Evolutionary conservation across 2,797 vertebrate species (phyloP).

Genomic region (Helostoma temminkii): DNA sequence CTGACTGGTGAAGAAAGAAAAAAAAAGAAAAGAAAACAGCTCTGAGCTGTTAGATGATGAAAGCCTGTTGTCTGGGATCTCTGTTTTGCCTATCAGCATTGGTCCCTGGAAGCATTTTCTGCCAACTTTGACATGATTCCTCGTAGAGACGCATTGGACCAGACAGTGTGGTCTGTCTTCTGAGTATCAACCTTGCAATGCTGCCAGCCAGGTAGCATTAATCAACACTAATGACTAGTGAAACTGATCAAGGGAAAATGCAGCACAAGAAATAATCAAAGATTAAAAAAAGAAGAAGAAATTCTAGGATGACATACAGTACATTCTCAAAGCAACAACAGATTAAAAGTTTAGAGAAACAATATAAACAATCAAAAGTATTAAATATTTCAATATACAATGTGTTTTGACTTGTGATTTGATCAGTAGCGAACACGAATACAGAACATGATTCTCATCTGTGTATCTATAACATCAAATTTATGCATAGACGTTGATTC

Average conservation of each 20-base stretch:
- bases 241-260: background rate
- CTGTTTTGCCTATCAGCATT: slow-evolving; percentile 26
- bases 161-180: slow-evolving; percentile 30
- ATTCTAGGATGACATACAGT: background rate
- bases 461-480: slow-evolving; percentile 54
- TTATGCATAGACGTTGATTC: slow-evolving; percentile 50
- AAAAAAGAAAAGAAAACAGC: no score
- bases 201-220: slow-evolving; percentile 30
- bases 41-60: slow-evolving; percentile 39
- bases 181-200: slow-evolving; percentile 3
- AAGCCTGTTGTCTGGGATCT: slow-evolving; percentile 31
- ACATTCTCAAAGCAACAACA: background rate
- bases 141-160: slow-evolving; percentile 40
- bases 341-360: background rate
- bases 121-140: slow-evolving; percentile 44
- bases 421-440: slow-evolving; percentile 36
- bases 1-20: no score
- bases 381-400: slow-evolving; percentile 5
- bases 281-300: background rate
- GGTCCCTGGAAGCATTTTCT: slow-evolving; percentile 27
- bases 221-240: slow-evolving; percentile 19
- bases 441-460: slow-evolving; percentile 25
- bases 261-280: background rate
- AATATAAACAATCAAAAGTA: slow-evolving; percentile 1
- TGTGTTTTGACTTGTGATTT: slow-evolving; percentile 30